A percentile compares a stretch with the other conserved stretches of the same genome.
Evolutionary conservation across 2,113 vertebrate species (phyloP).

Genomic region (Tonatia bakeri): DNA sequence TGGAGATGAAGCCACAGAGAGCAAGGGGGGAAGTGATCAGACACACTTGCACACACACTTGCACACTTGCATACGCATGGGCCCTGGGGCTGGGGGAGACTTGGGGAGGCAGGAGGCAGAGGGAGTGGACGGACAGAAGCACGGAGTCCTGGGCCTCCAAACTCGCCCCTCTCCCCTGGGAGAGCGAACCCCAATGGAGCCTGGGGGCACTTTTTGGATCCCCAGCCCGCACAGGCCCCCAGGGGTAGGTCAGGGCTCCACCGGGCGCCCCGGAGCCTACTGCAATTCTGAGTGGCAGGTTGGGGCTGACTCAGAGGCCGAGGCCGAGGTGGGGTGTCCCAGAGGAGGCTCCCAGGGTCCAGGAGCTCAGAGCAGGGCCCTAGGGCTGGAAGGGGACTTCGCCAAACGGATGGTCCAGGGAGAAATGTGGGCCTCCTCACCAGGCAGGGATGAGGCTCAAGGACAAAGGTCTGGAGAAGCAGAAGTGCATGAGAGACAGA

Average conservation of each 20-base stretch:
- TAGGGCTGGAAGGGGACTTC: background rate
- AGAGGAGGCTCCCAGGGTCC: background rate
- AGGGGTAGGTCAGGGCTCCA: background rate
- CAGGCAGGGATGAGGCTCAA: background rate
- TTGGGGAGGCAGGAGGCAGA: fast-evolving
- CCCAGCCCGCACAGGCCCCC: background rate
- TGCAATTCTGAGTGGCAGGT: no score
- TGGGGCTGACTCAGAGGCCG: background rate
- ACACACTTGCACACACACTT: fast-evolving
- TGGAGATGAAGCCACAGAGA: background rate
- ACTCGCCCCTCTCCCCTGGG: background rate
- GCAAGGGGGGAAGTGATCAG: background rate
- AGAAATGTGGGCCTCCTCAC: background rate
- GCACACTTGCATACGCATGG: fast-evolving
- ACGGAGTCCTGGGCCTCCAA: background rate
- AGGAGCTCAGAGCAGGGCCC: background rate
- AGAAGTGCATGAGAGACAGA: background rate
- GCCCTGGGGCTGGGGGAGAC: background rate
- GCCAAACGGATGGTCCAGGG: background rate
- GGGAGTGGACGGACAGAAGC: no score
- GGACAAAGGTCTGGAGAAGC: background rate
- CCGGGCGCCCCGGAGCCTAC: background rate
- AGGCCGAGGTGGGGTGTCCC: background rate
- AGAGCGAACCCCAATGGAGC: background rate
- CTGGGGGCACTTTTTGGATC: background rate